Conservation (phyloP, 1,140 invertebrate species). For the Carposina sasakii region DNA sequence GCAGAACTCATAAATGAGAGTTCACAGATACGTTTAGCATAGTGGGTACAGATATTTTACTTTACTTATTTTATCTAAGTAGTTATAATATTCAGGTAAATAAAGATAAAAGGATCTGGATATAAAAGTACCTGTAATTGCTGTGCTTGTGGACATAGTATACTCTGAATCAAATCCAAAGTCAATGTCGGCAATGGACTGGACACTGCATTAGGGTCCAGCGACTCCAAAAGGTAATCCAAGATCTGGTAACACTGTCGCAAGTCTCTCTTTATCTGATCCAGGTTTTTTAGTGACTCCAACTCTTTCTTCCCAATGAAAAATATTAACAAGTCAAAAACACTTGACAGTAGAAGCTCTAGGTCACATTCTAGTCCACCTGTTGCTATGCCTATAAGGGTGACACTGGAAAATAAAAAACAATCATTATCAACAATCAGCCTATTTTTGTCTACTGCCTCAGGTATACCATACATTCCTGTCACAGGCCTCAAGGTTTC, state of each 20-base stretch:
- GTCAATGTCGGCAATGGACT: constrained; percentile 75
- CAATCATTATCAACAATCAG: too few species aligned
- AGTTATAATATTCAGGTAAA: too few species aligned
- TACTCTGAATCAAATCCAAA: constrained; percentile 76
- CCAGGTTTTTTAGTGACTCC: constrained; percentile 81
- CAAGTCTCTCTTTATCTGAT: constrained; percentile 85
- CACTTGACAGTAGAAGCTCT: constrained; percentile 77
- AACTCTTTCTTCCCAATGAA: constrained; percentile 85
- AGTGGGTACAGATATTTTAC: too few species aligned
- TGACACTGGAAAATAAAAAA: constrained; percentile 67
- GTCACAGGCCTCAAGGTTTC: too few species aligned
- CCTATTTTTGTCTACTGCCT: too few species aligned
- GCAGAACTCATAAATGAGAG: too few species aligned
- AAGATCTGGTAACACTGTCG: constrained; percentile 82
- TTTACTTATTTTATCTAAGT: too few species aligned
- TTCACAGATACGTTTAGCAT: too few species aligned
- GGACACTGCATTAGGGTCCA: constrained; percentile 77
- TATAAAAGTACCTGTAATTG: constrained; percentile 81
- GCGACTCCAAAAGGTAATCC: constrained; percentile 81
- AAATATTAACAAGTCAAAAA: constrained; percentile 84
- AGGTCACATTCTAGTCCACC: constrained; percentile 77
- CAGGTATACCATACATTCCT: too few species aligned
- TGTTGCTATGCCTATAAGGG: constrained; percentile 78
- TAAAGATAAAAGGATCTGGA: too few species aligned
- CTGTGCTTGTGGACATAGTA: constrained; percentile 80